Evolutionary conservation across 2,888 invertebrate genomes (phyloP).

Genomic region (Hecatera dysodea): DNA sequence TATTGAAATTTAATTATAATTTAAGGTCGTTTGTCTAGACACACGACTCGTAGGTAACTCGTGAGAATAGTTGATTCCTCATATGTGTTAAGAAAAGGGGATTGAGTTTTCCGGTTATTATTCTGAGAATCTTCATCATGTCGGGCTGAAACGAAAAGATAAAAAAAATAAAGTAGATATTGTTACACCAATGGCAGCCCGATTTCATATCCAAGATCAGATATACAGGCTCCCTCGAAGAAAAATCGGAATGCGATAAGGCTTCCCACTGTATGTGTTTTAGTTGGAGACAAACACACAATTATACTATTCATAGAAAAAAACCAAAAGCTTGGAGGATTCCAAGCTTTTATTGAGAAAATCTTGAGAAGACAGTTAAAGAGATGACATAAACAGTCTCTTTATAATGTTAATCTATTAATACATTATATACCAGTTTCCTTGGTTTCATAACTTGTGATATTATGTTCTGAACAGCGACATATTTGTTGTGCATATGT

Average conservation of each 20-base stretch:
- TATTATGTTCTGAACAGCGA: constrained; percentile 9
- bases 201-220: no score
- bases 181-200: no score
- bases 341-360: not conserved
- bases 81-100: not conserved
- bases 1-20: constrained; percentile 6
- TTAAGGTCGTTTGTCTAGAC: constrained; percentile 15
- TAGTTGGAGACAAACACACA: no score
- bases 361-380: not conserved
- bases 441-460: constrained; percentile 11
- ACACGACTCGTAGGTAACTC: not conserved
- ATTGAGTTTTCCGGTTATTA: not conserved
- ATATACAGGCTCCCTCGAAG: no score
- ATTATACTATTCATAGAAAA: no score
- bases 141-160: no score
- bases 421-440: constrained; percentile 18
- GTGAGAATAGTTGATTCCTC: not conserved
- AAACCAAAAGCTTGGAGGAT: no score
- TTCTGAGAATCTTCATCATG: not conserved
- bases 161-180: no score
- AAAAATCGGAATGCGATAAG: no score
- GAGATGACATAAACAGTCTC: not conserved
- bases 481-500: constrained; percentile 12
- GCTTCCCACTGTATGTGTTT: no score
- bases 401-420: constrained; percentile 10